Evolutionary conservation across 2,888 invertebrate species (phyloP).

Genomic region (Sthenelais limicola): DNA sequence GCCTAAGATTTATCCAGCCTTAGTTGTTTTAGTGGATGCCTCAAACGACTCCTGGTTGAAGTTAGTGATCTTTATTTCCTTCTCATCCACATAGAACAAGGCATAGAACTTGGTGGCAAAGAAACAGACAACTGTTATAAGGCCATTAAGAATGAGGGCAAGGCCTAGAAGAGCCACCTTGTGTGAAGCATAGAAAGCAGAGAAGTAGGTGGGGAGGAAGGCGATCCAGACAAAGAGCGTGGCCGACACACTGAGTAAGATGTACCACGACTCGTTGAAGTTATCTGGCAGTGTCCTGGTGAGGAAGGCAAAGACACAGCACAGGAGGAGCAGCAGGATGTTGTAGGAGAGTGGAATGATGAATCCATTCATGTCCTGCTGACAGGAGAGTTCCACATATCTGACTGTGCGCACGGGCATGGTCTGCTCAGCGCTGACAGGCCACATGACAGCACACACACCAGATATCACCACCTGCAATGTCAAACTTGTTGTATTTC

Average conservation of each 20-base stretch:
- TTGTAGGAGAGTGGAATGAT: constrained; percentile 58
- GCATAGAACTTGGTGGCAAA: too few relatives aligned
- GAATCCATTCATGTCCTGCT: constrained; percentile 55
- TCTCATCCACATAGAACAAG: too few relatives aligned
- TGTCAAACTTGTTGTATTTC: too few relatives aligned
- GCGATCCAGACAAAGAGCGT: constrained; percentile 44
- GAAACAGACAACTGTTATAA: constrained; percentile 57
- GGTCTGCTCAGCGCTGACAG: constrained; percentile 33
- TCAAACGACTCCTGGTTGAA: too few relatives aligned
- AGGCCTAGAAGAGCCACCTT: constrained; percentile 46
- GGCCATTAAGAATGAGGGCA: constrained; percentile 56
- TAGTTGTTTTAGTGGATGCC: too few relatives aligned
- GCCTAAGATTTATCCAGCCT: too few relatives aligned
- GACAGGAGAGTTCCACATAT: constrained; percentile 58
- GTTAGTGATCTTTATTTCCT: too few relatives aligned
- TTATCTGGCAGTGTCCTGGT: too few relatives aligned
- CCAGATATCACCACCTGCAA: constrained; percentile 28
- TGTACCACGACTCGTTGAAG: too few relatives aligned
- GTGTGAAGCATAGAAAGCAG: constrained; percentile 42
- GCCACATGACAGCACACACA: constrained; percentile 8
- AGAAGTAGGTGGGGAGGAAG: constrained; percentile 44
- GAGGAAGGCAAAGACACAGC: constrained; percentile 28
- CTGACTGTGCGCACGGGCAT: constrained; percentile 57
- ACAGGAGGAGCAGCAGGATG: constrained; percentile 55
- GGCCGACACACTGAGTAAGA: too few relatives aligned